Conservation (phyloP, 2,113 vertebrate genomes). For the Andinoacara biseriatus region DNA sequence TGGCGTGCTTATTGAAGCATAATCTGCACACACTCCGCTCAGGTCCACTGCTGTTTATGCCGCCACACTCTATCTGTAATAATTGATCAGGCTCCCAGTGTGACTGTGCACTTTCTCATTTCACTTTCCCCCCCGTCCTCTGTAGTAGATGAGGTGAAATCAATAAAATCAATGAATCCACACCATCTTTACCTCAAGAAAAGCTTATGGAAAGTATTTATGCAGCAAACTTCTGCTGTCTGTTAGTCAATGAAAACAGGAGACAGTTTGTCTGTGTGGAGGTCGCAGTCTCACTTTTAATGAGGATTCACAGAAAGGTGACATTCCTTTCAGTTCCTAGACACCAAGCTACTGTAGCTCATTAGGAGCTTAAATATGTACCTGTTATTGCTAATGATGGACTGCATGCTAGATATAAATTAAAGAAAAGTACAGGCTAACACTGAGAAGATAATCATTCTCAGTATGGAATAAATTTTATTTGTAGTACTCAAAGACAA, state of each 20-base stretch:
- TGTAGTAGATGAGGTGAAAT: constrained; percentile 3
- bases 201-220: constrained; percentile 12
- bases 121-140: constrained; percentile 9
- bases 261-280: neutral
- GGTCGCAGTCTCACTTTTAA: neutral
- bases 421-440: neutral
- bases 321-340: neutral
- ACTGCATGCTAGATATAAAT: neutral
- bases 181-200: neutral
- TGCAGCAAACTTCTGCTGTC: constrained; percentile 10
- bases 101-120: neutral
- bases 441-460: neutral
- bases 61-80: neutral
- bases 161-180: constrained; percentile 1
- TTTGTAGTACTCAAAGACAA: neutral
- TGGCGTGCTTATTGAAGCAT: neutral
- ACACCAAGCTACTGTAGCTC: neutral
- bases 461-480: neutral
- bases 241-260: neutral
- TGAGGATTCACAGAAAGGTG: neutral
- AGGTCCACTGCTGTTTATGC: neutral
- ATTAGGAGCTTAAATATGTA: constrained; percentile 7
- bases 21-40: neutral
- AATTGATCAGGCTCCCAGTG: neutral
- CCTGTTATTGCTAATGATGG: neutral